A percentile compares a stretch with the other conserved stretches of the same genome.
phyloP scores from a whole-genome alignment of 2,797 vertebrate genomes.

The Cichlasoma orientale region DNA sequence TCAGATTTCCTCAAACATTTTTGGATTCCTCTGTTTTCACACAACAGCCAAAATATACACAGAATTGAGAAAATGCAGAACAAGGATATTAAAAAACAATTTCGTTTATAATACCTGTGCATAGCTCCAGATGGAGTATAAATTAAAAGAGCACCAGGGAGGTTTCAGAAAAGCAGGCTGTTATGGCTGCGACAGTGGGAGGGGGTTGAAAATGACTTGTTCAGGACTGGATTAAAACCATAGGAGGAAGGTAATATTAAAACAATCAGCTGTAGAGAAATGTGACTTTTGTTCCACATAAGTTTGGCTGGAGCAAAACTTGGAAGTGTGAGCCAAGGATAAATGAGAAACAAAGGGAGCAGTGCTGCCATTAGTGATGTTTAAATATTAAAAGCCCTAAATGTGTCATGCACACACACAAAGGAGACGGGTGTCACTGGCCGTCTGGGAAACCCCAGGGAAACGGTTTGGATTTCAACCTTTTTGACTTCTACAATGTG shows the following conservation, averaged over 20 bases:
- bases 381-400: constrained; percentile 67
- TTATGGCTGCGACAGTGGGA: neutral
- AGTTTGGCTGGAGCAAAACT: neutral
- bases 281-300: neutral
- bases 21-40: neutral
- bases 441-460: constrained; percentile 28
- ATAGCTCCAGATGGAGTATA: neutral
- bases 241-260: neutral
- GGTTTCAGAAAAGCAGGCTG: neutral
- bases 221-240: neutral
- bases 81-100: neutral
- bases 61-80: neutral
- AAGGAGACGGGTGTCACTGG: constrained; percentile 23
- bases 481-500: constrained; percentile 61
- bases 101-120: neutral
- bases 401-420: constrained; percentile 12
- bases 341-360: constrained; percentile 27
- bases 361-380: constrained; percentile 48
- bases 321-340: neutral
- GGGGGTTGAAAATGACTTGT: neutral
- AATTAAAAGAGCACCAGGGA: neutral
- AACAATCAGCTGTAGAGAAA: neutral
- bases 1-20: neutral
- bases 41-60: neutral
- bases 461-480: constrained; percentile 64